Evolutionary conservation across 1,140 invertebrate species (phyloP).

Genomic region (Drosophila rhopaloa): DNA sequence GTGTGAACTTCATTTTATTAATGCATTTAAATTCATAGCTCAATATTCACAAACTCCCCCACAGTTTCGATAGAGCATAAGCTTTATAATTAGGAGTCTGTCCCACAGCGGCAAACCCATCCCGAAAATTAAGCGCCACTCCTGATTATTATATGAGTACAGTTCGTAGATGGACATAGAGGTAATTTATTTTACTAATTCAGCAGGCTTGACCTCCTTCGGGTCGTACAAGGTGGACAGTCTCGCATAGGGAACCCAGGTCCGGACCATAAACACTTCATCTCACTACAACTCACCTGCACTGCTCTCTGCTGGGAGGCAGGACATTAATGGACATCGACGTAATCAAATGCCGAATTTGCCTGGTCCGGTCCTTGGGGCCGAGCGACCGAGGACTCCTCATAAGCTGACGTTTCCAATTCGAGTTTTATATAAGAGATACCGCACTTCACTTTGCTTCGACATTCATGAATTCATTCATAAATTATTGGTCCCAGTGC

Average conservation of each 20-base stretch:
- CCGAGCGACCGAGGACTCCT: conserved; percentile 31
- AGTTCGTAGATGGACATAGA: conserved; percentile 11
- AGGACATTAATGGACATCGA: conserved; percentile 79
- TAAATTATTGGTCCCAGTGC: conserved; percentile 79
- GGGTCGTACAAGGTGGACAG: conserved; percentile 24
- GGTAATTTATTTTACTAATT: conserved; percentile 82
- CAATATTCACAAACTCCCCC: conserved; percentile 41
- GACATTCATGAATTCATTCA: conserved; percentile 82
- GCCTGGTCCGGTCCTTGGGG: conserved; percentile 58
- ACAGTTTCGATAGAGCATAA: conserved; percentile 68
- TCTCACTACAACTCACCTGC: conserved; percentile 14
- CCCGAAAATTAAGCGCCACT: conserved; percentile 1
- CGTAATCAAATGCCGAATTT: conserved; percentile 82
- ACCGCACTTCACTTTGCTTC: conserved; percentile 51
- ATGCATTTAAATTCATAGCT: conserved; percentile 82
- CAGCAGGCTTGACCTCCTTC: conserved; percentile 66
- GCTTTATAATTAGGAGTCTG: conserved; percentile 67
- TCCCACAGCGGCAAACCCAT: conserved; percentile 39
- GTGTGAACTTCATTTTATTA: conserved; percentile 76
- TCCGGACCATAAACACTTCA: conserved; percentile 26
- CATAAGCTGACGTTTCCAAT: conserved; percentile 67
- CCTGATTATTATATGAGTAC: conserved; percentile 8
- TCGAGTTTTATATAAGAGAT: conserved; percentile 48
- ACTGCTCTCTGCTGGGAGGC: conserved; percentile 55
- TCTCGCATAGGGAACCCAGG: conserved; percentile 1